Percentiles rank a stretch among this genome's conserved stretches.
These are phyloP conservation scores for Nannospalax galili DNA, from an alignment of 2,113 vertebrate genomes.

Conservation along the genomic window DNA sequence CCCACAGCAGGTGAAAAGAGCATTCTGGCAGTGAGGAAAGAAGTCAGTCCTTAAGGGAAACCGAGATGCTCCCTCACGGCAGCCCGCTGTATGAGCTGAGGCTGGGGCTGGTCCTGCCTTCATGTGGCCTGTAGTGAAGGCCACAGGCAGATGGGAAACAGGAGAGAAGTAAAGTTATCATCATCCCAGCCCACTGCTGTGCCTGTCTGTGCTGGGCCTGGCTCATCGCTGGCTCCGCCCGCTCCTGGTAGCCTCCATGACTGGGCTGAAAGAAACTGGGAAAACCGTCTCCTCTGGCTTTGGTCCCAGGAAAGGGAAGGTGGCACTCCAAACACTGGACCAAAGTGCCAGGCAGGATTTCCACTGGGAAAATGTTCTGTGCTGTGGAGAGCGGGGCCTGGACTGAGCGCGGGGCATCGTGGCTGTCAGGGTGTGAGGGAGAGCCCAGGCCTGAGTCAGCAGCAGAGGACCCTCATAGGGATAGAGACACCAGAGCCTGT, in stretches of 20 bases:
- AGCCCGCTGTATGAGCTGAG: background rate
- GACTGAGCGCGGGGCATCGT: too few species aligned
- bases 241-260: too few species aligned
- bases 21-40: background rate
- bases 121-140: fast-evolving
- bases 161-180: too few species aligned
- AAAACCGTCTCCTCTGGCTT: background rate
- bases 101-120: background rate
- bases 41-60: background rate
- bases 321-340: background rate
- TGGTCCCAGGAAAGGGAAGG: background rate
- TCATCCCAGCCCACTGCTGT: fast-evolving
- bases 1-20: background rate
- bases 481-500: fast-evolving
- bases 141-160: background rate
- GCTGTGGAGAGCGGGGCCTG: fast-evolving
- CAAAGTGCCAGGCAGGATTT: background rate
- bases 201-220: background rate
- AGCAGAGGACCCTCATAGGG: fast-evolving
- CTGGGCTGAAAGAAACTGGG: background rate
- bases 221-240: background rate
- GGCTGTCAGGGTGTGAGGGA: background rate
- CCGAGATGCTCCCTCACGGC: fast-evolving
- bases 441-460: background rate
- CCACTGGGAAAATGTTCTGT: background rate